Conservation (phyloP, 2,888 invertebrate genomes). For the Lysandra coridon region DNA sequence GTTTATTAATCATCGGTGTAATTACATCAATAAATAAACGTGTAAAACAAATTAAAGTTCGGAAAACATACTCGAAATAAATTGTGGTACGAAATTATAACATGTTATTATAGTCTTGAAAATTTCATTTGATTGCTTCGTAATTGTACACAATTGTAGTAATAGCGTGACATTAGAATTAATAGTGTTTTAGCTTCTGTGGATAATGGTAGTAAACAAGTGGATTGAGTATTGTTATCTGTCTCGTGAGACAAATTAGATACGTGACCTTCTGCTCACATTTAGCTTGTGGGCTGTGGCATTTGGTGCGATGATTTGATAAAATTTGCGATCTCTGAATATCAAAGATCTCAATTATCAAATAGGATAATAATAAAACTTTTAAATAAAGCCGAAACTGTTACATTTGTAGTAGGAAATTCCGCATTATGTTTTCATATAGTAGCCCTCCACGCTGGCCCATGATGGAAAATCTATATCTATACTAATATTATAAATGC, state of each 20-base stretch:
- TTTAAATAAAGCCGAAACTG: no score
- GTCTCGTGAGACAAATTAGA: slow-evolving; percentile 3
- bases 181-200: background rate
- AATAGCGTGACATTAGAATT: background rate
- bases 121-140: slow-evolving; percentile 19
- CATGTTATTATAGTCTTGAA: slow-evolving; percentile 16
- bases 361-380: background rate
- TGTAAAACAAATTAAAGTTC: background rate
- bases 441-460: no score
- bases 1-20: background rate
- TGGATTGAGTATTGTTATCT: slow-evolving; percentile 9
- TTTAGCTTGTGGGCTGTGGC: background rate
- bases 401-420: no score
- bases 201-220: slow-evolving; percentile 9
- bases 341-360: no score
- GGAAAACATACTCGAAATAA: slow-evolving; percentile 15
- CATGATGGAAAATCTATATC: no score
- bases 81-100: background rate
- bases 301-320: slow-evolving; percentile 41
- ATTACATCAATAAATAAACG: background rate
- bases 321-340: background rate
- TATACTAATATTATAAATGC: no score
- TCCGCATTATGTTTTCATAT: no score
- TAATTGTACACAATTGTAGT: slow-evolving; percentile 4
- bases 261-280: background rate